These are phyloP conservation scores for Megastigmus dorsalis DNA, from an alignment of 2,888 invertebrate species.

Conservation along the genomic window DNA sequence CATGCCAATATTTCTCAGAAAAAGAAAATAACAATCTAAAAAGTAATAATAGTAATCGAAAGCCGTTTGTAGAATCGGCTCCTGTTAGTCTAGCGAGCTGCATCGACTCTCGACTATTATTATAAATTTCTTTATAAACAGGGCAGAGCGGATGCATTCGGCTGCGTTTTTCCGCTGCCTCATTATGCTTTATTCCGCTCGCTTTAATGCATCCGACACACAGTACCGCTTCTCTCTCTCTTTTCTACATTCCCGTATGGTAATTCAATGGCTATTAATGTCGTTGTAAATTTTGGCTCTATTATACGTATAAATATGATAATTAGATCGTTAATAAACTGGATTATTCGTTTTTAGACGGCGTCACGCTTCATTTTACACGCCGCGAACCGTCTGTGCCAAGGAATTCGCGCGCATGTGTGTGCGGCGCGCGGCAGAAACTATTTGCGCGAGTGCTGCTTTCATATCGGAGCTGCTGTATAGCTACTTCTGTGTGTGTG, in stretches of 20 bases:
- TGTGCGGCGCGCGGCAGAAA: background rate
- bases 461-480: no score
- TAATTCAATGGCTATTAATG: conserved; percentile 47
- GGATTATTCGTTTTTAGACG: background rate
- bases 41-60: no score
- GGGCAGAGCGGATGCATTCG: no score
- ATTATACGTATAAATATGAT: conserved; percentile 34
- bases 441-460: no score
- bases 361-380: conserved; percentile 10
- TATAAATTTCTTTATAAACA: conserved; percentile 34
- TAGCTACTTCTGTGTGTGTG: no score
- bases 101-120: no score
- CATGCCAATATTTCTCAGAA: no score
- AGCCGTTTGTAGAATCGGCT: no score
- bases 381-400: background rate
- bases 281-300: conserved; percentile 41
- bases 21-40: no score
- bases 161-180: background rate
- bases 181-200: conserved; percentile 39
- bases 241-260: conserved; percentile 28
- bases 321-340: conserved; percentile 46
- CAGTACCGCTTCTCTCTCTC: background rate
- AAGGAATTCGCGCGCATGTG: background rate
- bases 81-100: no score
- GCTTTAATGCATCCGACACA: conserved; percentile 28